Base-by-base conservation (phyloP, 2,888 invertebrate species). In the Ptychoptera contaminata region DNA sequence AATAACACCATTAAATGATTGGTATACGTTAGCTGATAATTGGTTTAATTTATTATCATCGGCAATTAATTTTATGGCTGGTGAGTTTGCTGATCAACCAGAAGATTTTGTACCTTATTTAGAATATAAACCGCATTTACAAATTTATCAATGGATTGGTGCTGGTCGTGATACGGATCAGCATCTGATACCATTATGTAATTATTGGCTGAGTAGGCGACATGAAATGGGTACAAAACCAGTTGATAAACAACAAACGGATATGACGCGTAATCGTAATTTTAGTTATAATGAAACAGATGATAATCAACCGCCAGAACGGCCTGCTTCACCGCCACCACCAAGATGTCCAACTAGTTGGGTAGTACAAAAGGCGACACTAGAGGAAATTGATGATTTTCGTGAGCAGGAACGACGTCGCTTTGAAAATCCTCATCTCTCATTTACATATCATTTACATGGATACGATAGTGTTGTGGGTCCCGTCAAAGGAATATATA, bases 91-190 rank as follows among this genome's bases (percentile, higher is more conserved):
- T n/a, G 76, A 78, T 42, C 77, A 82, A 56, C 82, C 88, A 0
- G 82, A 85, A 31, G 87, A 88, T 57, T 91, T 85, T 69, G 85
- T 90, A 31, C 90, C 91, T 3, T 88, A 83, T 56, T 72, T 91
- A 55, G 90, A 90, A 61, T 86, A 79, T 66, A 85, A 90, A 60
- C 68, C 74, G 2, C 72, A 74, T 48, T 62, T 77, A 48, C 77
- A 79, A 58, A 74, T 74, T 47, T 64, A 65, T 50, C 63, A 63
- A 56, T 94, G 94, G 94, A 93, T 93, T 48, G 93, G 93, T 2
- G 88, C 88, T 7, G 92, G 92, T 0, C 72, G 93, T 6, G 93
- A 94, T 61, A 82, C 86, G 2, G 92, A 92, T 62, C 72, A 77
- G 4, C 74, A 83, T 36, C 67, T 93, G 11, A 68, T 75, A 6